Evolutionary conservation across 1,140 invertebrate genomes (phyloP).

Genomic region (Drosophila nasuta): DNA sequence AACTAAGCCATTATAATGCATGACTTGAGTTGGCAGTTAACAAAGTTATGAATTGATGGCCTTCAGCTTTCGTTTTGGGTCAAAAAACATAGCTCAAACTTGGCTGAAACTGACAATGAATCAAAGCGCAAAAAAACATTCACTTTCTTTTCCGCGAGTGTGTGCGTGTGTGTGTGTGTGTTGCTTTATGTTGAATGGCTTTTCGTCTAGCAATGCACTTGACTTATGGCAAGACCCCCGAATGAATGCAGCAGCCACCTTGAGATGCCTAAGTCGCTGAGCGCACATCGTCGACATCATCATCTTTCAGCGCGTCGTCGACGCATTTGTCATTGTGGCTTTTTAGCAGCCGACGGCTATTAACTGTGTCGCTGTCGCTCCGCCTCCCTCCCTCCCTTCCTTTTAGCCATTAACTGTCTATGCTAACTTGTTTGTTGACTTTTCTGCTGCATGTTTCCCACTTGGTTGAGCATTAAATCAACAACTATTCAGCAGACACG

Average conservation of each 20-base stretch:
- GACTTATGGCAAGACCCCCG: constrained; percentile 60
- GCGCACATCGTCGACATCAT: constrained; percentile 28
- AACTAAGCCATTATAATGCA: not conserved
- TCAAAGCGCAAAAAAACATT: constrained; percentile 39
- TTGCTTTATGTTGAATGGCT: constrained; percentile 18
- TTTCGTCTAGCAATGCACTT: constrained; percentile 61
- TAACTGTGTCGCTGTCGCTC: constrained; percentile 22
- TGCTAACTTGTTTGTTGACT: constrained; percentile 53
- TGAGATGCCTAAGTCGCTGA: constrained; percentile 47
- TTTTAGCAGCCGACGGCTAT: constrained; percentile 38
- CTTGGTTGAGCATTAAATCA: constrained; percentile 42
- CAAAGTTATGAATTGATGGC: constrained; percentile 22
- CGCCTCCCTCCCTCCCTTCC: not conserved
- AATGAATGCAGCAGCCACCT: constrained; percentile 56
- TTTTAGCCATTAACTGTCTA: not conserved
- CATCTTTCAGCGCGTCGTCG: constrained; percentile 40
- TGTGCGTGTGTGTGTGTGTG: constrained; percentile 7
- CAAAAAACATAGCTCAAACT: constrained; percentile 24
- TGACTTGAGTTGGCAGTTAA: not conserved
- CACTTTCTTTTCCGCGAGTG: constrained; percentile 62
- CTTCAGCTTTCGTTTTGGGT: constrained; percentile 63
- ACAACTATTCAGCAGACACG: constrained; percentile 48
- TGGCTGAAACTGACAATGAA: constrained; percentile 31
- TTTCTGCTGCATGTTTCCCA: constrained; percentile 43
- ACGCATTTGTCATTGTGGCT: constrained; percentile 34